Conservation (phyloP, 2,797 vertebrate genomes). For the Phalanger gymnotis region DNA sequence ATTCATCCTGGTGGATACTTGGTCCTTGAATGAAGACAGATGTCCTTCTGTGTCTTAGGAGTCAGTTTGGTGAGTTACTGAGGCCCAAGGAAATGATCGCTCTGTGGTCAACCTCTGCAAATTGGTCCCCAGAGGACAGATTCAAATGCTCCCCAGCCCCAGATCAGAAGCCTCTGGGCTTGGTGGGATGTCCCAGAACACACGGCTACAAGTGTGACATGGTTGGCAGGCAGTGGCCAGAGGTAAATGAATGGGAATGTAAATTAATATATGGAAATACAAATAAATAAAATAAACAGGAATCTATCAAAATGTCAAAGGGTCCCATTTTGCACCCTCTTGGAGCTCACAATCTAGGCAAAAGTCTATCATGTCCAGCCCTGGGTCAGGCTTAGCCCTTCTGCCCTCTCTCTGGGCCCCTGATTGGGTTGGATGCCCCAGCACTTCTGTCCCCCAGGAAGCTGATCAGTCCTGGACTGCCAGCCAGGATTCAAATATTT, state of each 20-base stretch:
- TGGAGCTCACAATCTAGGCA: background rate
- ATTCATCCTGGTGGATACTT: background rate
- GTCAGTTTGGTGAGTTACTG: background rate
- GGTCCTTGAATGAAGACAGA: background rate
- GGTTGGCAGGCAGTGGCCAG: no score
- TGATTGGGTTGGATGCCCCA: background rate
- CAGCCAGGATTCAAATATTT: background rate
- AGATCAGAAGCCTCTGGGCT: background rate
- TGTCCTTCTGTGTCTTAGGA: background rate
- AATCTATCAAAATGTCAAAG: background rate
- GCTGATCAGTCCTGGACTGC: background rate
- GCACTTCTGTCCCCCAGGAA: background rate
- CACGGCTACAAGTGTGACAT: background rate
- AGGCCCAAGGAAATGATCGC: background rate
- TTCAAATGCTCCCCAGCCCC: background rate
- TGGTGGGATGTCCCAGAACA: no score
- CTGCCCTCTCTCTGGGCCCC: background rate
- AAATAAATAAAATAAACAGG: background rate
- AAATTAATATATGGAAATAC: background rate
- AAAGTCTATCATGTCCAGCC: background rate
- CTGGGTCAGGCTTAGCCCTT: background rate
- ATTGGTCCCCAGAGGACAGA: background rate
- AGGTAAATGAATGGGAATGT: background rate
- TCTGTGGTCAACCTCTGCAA: background rate
- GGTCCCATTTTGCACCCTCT: background rate